Evolutionary conservation across 1,140 invertebrate species (phyloP).

Genomic region (Drosophila parvula): DNA sequence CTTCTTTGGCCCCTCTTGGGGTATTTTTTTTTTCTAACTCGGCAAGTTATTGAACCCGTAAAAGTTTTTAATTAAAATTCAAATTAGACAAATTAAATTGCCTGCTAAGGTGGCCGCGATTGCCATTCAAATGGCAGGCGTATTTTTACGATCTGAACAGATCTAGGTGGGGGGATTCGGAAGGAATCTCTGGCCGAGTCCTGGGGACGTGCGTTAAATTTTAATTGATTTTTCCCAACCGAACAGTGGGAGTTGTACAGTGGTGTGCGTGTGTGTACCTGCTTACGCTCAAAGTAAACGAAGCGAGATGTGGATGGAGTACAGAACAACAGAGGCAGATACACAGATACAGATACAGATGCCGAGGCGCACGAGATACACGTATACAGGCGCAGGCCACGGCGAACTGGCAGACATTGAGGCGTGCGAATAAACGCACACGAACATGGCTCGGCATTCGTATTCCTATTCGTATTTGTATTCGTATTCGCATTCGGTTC

Average conservation of each 20-base stretch:
- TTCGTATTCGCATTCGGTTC: slow-evolving; percentile 48
- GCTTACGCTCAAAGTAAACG: slow-evolving; percentile 66
- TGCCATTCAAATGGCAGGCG: slow-evolving; percentile 36
- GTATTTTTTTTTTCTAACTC: slow-evolving; percentile 8
- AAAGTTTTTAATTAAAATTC: slow-evolving; percentile 81
- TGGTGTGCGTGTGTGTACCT: slow-evolving; percentile 49
- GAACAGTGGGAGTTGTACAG: slow-evolving; percentile 53
- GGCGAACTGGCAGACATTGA: slow-evolving; percentile 72
- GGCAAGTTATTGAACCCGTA: slow-evolving; percentile 76
- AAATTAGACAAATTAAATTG: slow-evolving; percentile 75
- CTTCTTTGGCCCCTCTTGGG: slow-evolving; percentile 4
- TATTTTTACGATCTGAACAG: slow-evolving; percentile 29
- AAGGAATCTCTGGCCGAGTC: slow-evolving; percentile 31
- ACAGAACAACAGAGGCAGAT: slow-evolving; percentile 63
- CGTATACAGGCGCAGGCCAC: slow-evolving; percentile 31
- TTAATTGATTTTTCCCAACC: slow-evolving; percentile 80
- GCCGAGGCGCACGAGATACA: slow-evolving; percentile 11
- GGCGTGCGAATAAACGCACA: slow-evolving; percentile 68
- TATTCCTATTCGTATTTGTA: slow-evolving; percentile 48
- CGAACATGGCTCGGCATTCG: slow-evolving; percentile 54
- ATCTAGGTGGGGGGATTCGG: slow-evolving; percentile 7
- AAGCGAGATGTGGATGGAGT: slow-evolving; percentile 69
- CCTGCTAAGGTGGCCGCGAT: slow-evolving; percentile 33
- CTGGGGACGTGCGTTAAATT: slow-evolving; percentile 71
- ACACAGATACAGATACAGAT: slow-evolving; percentile 37